phyloP scores from a whole-genome alignment of 2,113 vertebrate species.

The Dasyornis broadbenti region DNA sequence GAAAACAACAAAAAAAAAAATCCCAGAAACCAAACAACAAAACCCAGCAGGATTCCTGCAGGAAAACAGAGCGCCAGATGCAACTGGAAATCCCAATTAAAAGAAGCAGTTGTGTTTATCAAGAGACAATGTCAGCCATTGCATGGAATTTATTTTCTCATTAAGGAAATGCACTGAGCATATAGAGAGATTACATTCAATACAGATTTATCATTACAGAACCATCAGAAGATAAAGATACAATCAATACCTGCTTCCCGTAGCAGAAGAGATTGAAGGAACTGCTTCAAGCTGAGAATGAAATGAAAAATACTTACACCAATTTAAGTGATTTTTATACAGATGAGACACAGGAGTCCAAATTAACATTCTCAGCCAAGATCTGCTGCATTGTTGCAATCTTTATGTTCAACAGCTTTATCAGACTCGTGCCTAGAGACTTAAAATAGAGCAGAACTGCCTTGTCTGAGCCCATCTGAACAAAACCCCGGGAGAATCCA shows the following conservation, averaged over 20 bases:
- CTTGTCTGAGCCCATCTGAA: background rate
- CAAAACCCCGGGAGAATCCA: background rate
- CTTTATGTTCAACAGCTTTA: background rate
- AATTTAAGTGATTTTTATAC: background rate
- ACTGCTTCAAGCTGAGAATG: background rate
- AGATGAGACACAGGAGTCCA: background rate
- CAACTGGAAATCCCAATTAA: background rate
- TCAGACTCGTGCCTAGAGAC: background rate
- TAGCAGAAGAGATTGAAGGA: background rate
- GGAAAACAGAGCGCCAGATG: background rate
- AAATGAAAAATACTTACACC: background rate
- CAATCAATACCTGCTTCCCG: background rate
- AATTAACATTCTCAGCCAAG: background rate
- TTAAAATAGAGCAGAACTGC: background rate
- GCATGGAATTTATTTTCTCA: slow-evolving; percentile 33
- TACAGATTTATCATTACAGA: background rate
- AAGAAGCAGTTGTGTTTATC: background rate
- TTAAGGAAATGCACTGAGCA: background rate
- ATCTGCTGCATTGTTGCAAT: background rate
- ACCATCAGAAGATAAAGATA: background rate
- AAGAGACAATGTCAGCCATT: background rate
- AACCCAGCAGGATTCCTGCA: background rate
- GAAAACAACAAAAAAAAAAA: background rate
- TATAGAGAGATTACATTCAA: background rate
- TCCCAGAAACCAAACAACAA: background rate